Percentiles rank a stretch among this genome's conserved stretches.
These are phyloP conservation scores for Mythimna impura DNA, from an alignment of 2,888 invertebrate species.

Conservation along the genomic window DNA sequence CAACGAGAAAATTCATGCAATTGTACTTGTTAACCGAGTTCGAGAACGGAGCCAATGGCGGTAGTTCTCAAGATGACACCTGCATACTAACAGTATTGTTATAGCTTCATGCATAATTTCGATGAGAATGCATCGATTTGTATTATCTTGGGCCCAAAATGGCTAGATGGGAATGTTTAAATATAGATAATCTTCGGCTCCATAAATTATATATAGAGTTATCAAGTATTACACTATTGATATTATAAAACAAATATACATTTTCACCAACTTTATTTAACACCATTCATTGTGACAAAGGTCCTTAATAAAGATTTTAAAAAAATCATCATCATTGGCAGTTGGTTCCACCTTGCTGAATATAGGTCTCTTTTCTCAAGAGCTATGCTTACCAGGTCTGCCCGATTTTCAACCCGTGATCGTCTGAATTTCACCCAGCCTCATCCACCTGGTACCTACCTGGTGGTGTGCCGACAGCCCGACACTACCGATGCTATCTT, in stretches of 20 bases:
- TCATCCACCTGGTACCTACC: no score
- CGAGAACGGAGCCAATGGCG: slow-evolving; percentile 45
- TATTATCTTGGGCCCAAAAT: slow-evolving; percentile 17
- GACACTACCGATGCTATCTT: no score
- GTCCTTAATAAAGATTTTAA: no score
- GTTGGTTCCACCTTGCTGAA: not conserved
- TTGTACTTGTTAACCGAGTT: slow-evolving; percentile 66
- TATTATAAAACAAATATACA: no score
- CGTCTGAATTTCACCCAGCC: not conserved
- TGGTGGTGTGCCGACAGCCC: no score
- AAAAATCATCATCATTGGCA: not conserved
- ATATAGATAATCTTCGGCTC: not conserved
- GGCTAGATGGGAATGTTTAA: slow-evolving; percentile 24
- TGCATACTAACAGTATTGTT: slow-evolving; percentile 50
- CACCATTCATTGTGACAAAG: no score
- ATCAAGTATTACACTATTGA: not conserved
- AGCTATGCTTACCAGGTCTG: not conserved
- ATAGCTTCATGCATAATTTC: slow-evolving; percentile 33
- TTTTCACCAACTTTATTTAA: no score
- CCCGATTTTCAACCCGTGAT: not conserved
- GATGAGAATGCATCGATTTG: slow-evolving; percentile 35
- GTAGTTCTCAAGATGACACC: slow-evolving; percentile 53
- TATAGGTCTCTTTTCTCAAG: no score
- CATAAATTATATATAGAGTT: not conserved
- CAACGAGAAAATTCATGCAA: slow-evolving; percentile 67